Percentiles rank a stretch among this genome's conserved stretches.
phyloP scores from a whole-genome alignment of 2,113 vertebrate species.

The Rhea pennata region DNA sequence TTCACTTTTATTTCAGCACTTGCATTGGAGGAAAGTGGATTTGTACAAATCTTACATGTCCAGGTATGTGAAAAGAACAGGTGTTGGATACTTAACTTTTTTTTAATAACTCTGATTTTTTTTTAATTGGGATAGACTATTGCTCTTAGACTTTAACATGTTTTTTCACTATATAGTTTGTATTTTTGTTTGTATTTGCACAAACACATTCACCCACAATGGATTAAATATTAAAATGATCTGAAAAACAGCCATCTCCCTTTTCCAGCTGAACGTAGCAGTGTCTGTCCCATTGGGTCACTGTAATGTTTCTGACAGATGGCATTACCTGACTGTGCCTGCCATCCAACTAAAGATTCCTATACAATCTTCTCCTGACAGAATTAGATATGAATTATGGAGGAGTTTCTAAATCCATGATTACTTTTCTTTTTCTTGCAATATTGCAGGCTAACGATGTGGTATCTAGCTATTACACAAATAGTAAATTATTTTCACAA shows the following conservation, averaged over 20 bases:
- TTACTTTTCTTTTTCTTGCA: accelerated
- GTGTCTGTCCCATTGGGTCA: background rate
- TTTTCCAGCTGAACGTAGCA: background rate
- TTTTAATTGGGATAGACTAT: background rate
- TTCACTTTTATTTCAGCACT: constrained; percentile 84
- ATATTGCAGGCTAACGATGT: background rate
- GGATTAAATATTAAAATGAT: background rate
- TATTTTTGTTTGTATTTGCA: background rate
- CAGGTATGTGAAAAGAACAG: constrained; percentile 77
- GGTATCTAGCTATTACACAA: background rate
- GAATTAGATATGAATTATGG: background rate
- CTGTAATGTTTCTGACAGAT: background rate
- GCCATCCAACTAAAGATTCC: background rate
- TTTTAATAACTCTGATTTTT: background rate
- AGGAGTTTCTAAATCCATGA: background rate
- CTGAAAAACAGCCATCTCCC: background rate
- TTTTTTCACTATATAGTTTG: background rate
- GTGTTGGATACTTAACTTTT: background rate
- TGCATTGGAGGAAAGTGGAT: constrained; percentile 90
- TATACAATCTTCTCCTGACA: background rate
- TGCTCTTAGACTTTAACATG: background rate
- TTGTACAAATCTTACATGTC: constrained; percentile 89
- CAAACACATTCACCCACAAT: background rate
- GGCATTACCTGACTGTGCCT: background rate
- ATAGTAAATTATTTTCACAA: background rate